Evolutionary conservation across 2,113 vertebrate genomes (phyloP).

Genomic region (Cromileptes altivelis): DNA sequence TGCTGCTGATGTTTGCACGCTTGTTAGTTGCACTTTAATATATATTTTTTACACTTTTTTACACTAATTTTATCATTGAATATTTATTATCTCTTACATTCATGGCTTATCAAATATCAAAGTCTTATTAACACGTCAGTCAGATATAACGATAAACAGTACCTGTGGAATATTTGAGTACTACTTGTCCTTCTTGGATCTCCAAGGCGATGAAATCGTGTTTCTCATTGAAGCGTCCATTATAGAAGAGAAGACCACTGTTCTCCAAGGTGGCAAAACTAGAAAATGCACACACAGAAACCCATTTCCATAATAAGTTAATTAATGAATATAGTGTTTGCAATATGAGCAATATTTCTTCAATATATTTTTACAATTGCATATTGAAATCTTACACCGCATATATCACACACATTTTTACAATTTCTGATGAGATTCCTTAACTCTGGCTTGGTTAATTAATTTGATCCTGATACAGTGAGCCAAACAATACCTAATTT

Average conservation of each 20-base stretch:
- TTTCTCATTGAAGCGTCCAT: slow-evolving; percentile 97
- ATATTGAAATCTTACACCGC: neutral
- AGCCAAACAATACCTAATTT: neutral
- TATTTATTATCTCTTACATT: no score
- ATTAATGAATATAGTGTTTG: neutral
- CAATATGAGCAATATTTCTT: neutral
- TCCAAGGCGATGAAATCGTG: slow-evolving; percentile 97
- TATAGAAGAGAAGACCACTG: slow-evolving; percentile 95
- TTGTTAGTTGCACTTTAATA: no score
- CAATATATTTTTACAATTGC: neutral
- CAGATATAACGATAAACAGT: neutral
- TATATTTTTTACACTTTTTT: no score
- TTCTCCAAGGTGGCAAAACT: slow-evolving; percentile 95
- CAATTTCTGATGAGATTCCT: neutral
- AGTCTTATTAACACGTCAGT: no score
- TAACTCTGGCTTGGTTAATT: neutral
- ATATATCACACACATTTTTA: neutral
- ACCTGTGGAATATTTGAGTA: slow-evolving; percentile 98
- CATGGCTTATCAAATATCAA: no score
- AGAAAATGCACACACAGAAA: slow-evolving; percentile 59
- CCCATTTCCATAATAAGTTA: neutral
- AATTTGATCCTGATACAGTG: neutral
- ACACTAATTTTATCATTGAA: no score
- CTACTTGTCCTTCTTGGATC: slow-evolving; percentile 94
- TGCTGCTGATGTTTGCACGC: no score